Evolutionary conservation across 2,888 invertebrate genomes (phyloP).

Genomic region (Agriopis leucophaearia): DNA sequence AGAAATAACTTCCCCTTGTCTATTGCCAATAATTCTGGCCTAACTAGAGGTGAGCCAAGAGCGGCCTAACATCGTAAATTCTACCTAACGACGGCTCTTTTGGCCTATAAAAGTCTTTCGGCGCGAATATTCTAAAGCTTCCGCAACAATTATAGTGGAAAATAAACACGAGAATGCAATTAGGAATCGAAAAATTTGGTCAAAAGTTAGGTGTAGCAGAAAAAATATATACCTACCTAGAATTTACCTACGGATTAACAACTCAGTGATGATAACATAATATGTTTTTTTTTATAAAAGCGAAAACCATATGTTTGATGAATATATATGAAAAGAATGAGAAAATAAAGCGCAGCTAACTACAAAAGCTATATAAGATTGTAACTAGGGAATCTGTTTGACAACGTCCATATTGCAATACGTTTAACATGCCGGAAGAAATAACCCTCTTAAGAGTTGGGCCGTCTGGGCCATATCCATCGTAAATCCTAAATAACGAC

Average conservation of each 20-base stretch:
- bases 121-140: constrained; percentile 18
- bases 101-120: constrained; percentile 22
- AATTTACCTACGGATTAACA: too few relatives aligned
- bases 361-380: too few relatives aligned
- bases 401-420: background rate
- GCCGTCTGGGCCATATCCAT: constrained; percentile 17
- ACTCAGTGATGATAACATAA: too few relatives aligned
- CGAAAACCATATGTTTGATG: too few relatives aligned
- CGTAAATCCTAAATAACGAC: constrained; percentile 41
- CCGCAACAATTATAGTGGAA: constrained; percentile 10
- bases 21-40: constrained; percentile 19
- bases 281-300: too few relatives aligned
- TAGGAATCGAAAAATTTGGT: background rate
- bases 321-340: too few relatives aligned
- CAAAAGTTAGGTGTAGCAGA: too few relatives aligned
- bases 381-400: background rate
- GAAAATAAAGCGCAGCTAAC: too few relatives aligned
- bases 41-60: constrained; percentile 26
- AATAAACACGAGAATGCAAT: constrained; percentile 1
- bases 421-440: constrained; percentile 3
- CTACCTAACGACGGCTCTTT: constrained; percentile 13
- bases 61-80: constrained; percentile 17
- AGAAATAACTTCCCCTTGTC: constrained; percentile 13
- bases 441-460: background rate
- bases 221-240: too few relatives aligned